Evolutionary conservation across 2,888 invertebrate species (phyloP).

Genomic region (Noctua janthina): DNA sequence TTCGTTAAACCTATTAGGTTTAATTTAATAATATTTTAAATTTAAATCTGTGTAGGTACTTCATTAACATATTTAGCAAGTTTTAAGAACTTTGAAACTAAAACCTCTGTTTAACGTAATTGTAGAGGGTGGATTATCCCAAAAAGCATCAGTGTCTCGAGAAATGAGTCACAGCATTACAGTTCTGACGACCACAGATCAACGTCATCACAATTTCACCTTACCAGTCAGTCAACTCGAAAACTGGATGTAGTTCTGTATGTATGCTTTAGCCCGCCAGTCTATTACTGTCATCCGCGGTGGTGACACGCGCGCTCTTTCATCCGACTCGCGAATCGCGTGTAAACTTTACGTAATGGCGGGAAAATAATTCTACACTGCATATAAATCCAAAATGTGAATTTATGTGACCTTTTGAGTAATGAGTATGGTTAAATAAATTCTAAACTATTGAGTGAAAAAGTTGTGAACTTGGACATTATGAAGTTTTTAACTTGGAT

Average conservation of each 20-base stretch:
- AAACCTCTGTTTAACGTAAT: background rate
- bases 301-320: constrained; percentile 72
- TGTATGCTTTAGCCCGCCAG: constrained; percentile 68
- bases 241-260: constrained; percentile 58
- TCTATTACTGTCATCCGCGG: constrained; percentile 75
- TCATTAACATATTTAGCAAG: background rate
- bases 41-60: background rate
- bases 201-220: constrained; percentile 70
- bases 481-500: constrained; percentile 78
- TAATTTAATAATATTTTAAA: background rate
- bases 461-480: constrained; percentile 66
- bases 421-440: constrained; percentile 60
- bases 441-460: constrained; percentile 62
- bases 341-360: constrained; percentile 85
- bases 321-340: constrained; percentile 74
- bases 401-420: constrained; percentile 46
- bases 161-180: constrained; percentile 58
- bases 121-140: constrained; percentile 3
- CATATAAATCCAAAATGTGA: constrained; percentile 34
- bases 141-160: constrained; percentile 25
- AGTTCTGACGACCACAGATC: constrained; percentile 60
- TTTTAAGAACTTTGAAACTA: background rate
- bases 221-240: constrained; percentile 68
- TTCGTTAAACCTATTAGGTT: background rate
- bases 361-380: constrained; percentile 74